A percentile compares a stretch with the other conserved stretches of the same genome.
phyloP scores from a whole-genome alignment of 2,113 vertebrate genomes.

The Chaetodon trifascialis region DNA sequence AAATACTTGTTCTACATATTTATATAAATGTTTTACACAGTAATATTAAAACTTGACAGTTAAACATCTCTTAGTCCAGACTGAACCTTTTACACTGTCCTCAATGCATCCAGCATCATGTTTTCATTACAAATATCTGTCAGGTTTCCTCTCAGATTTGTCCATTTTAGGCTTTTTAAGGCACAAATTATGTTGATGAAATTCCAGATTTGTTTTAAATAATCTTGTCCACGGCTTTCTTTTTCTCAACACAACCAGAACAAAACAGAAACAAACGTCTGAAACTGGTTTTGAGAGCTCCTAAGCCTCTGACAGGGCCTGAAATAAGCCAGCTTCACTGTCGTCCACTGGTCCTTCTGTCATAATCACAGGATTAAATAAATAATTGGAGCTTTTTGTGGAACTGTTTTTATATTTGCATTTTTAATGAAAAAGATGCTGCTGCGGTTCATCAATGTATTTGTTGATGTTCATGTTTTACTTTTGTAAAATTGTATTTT shows the following conservation, averaged over 20 bases:
- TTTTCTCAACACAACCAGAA: background rate
- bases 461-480: too few relatives aligned
- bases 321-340: too few relatives aligned
- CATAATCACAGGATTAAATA: too few relatives aligned
- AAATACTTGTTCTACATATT: background rate
- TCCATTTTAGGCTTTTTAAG: background rate
- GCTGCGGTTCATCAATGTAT: too few relatives aligned
- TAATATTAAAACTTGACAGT: background rate
- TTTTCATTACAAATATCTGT: background rate
- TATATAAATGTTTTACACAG: background rate
- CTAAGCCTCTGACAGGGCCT: too few relatives aligned
- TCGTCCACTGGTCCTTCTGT: too few relatives aligned
- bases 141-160: background rate
- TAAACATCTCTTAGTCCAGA: background rate
- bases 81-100: background rate
- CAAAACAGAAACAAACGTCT: background rate
- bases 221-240: too few relatives aligned
- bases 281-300: background rate
- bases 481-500: too few relatives aligned
- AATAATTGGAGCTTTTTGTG: too few relatives aligned
- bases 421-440: too few relatives aligned
- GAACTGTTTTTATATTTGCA: too few relatives aligned
- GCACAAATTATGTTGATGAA: background rate
- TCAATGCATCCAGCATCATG: background rate
- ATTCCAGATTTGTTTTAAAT: background rate